Evolutionary conservation across 1,140 invertebrate species (phyloP).

Genomic region (Notospermus geniculatus): DNA sequence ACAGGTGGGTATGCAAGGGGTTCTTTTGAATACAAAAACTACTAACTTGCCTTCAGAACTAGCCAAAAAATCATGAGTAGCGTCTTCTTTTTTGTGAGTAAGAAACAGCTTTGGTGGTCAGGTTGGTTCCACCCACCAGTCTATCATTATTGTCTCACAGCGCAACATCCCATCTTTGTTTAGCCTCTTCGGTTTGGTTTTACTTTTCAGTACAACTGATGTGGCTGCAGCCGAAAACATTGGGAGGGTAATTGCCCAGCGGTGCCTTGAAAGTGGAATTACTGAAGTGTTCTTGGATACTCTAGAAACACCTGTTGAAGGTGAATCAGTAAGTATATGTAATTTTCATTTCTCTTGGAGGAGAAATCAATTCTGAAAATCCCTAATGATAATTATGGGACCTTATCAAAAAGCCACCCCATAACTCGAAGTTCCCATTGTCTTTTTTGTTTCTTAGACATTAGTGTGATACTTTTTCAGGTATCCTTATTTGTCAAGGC

Average conservation of each 20-base stretch:
- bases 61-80: too few relatives aligned
- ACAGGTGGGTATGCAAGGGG: background rate
- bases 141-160: too few relatives aligned
- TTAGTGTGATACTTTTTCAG: background rate
- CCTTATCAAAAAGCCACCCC: too few relatives aligned
- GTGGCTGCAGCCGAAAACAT: slow-evolving; percentile 9
- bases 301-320: background rate
- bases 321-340: background rate
- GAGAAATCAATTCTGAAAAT: too few relatives aligned
- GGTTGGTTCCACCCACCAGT: too few relatives aligned
- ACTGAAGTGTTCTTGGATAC: slow-evolving; percentile 2
- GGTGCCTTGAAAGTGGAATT: slow-evolving; percentile 8
- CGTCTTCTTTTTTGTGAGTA: too few relatives aligned
- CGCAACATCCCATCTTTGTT: background rate
- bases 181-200: background rate
- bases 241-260: slow-evolving; percentile 5
- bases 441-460: background rate
- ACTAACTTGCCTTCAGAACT: too few relatives aligned
- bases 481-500: background rate
- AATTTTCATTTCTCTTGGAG: too few relatives aligned
- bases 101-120: too few relatives aligned
- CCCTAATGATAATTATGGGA: too few relatives aligned
- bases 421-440: too few relatives aligned
- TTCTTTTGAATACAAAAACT: background rate
- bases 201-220: slow-evolving; percentile 9